phyloP scores from a whole-genome alignment of 2,797 vertebrate species.

The Sebastes ruberrimus region DNA sequence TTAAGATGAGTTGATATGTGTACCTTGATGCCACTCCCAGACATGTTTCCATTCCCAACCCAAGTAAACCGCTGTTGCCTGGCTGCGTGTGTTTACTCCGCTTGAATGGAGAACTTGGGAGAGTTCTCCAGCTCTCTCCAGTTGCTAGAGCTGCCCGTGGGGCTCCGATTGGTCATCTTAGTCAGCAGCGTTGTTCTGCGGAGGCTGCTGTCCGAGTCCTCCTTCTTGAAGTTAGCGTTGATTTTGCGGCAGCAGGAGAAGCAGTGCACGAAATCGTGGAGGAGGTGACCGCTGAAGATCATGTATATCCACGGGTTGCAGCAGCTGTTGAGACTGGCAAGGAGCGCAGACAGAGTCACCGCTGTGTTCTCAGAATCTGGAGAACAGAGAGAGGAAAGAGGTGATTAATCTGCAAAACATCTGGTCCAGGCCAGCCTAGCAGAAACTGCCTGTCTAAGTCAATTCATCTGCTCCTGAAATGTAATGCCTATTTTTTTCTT shows the following conservation, averaged over 20 bases:
- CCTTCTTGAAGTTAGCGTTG: conserved; percentile 85
- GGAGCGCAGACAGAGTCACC: conserved; percentile 90
- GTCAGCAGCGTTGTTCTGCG: conserved; percentile 89
- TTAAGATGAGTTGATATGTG: background rate
- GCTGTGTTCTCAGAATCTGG: conserved; percentile 94
- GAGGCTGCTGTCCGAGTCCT: conserved; percentile 91
- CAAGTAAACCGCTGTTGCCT: background rate
- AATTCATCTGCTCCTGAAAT: conserved; percentile 26
- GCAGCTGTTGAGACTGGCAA: conserved; percentile 97
- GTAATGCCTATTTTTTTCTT: background rate
- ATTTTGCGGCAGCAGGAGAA: conserved; percentile 85
- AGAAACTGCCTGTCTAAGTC: background rate
- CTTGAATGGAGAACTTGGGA: conserved; percentile 76
- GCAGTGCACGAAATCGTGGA: conserved; percentile 91
- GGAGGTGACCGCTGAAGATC: conserved; percentile 97
- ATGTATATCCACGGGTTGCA: conserved; percentile 99
- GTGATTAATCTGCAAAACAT: conserved; percentile 54
- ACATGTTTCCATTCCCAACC: background rate
- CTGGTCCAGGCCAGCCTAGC: conserved; percentile 23
- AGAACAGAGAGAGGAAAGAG: conserved; percentile 37
- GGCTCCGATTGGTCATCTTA: conserved; percentile 87
- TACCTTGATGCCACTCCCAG: conserved; percentile 4
- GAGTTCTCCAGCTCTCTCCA: conserved; percentile 86
- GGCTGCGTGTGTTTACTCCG: conserved; percentile 39
- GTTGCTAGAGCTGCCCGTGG: conserved; percentile 83